Conservation (phyloP, 2,113 vertebrate genomes). For the Tachuris rubrigastra region DNA sequence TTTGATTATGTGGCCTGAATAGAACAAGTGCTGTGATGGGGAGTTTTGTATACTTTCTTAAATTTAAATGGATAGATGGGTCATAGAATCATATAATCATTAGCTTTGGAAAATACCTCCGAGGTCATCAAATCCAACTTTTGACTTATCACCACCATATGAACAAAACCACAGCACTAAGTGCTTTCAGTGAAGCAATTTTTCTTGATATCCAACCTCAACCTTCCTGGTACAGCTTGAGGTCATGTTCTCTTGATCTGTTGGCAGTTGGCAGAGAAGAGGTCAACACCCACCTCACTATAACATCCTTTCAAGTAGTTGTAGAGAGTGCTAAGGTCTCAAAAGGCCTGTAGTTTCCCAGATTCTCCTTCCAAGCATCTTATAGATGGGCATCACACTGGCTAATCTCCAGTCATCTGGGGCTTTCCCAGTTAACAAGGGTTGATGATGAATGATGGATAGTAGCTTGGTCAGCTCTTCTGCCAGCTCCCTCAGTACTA, state of each 20-base stretch:
- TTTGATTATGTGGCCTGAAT: not conserved
- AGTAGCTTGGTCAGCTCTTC: fast-evolving
- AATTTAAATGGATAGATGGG: not conserved
- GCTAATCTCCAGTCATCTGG: not conserved
- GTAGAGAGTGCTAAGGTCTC: not conserved
- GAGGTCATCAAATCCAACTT: not conserved
- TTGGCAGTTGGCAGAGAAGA: not conserved
- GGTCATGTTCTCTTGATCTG: not conserved
- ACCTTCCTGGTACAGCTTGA: not conserved
- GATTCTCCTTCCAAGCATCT: not conserved
- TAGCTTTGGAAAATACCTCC: not conserved
- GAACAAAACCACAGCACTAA: not conserved
- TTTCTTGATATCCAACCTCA: not conserved
- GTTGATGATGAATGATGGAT: not conserved
- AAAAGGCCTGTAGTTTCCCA: not conserved
- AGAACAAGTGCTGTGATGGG: not conserved
- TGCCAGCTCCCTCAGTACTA: not conserved
- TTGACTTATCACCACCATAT: not conserved
- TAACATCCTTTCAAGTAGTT: not conserved
- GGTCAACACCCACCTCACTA: not conserved
- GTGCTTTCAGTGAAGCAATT: not conserved
- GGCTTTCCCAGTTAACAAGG: not conserved
- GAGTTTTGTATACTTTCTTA: not conserved
- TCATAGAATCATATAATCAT: not conserved
- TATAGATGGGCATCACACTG: not conserved